Evolutionary conservation across 2,888 invertebrate species (phyloP), one percentile per base, ranked within the genome.

Genomic region (Lymantria monacha): DNA sequence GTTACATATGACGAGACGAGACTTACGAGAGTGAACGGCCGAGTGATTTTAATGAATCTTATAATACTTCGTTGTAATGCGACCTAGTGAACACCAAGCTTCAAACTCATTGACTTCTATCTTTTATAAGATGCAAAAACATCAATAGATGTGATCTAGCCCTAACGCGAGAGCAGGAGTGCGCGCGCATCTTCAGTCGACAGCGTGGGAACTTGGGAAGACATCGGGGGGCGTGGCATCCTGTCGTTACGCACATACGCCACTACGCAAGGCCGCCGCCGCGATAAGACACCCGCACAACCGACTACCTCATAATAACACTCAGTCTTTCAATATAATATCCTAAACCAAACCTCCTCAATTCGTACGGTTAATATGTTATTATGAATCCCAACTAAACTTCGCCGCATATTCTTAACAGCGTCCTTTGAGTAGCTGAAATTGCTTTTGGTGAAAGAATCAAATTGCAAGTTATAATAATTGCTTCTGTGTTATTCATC

Each of bases 121-220:
- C 30, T 38, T 41, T 48, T 54, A 50, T 43, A 51, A 48, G 15
- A 64, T 53, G 41, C 42, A 48, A 57, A 58, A 57, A 57, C 56
- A 65, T 62, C 61, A 63, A 63, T 63, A 60, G 63, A 53, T 85
- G 79, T 87, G 78, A 72, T 62, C 81, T 72, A 63, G 66, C 75
- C 89, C 74, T 88, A 78, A 87, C 55, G 52, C 53, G 51, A 70
- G 71, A 75, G 73, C 73, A 67, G 70, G 66, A 80, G 71, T 89
- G 90, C 90, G 90, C 90, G 90, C 90, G 89, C 89, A 89, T 79
- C 81, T 76, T 76, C 72, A 72, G 64, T 61, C 70, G 66, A 67
- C 70, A 63, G 63, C 65, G 69, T 63, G 70, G 22, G 76, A 83
- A 86, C n/a, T n/a, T n/a, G n/a, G 65, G 76, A 83, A 86, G 85